These are phyloP conservation scores for Minunthozetes semirufus DNA, from an alignment of 2,888 invertebrate species.

Conservation along the genomic window DNA sequence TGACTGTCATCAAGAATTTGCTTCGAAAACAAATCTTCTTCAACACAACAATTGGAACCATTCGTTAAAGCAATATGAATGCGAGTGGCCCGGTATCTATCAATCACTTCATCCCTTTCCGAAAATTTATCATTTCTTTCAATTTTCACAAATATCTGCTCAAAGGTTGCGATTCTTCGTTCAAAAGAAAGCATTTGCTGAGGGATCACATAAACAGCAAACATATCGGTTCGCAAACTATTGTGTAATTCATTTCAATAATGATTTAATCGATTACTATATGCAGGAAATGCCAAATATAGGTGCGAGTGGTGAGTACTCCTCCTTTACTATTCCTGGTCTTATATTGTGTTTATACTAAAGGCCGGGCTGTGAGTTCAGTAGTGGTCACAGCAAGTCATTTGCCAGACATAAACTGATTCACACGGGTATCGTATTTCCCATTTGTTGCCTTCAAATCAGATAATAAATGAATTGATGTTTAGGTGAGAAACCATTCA, in stretches of 20 bases:
- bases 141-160: neutral
- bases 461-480: too few species aligned
- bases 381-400: neutral
- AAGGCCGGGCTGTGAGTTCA: constrained; percentile 4
- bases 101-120: neutral
- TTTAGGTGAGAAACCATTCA: neutral
- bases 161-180: neutral
- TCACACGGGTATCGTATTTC: neutral
- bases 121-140: too few species aligned
- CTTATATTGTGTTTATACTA: too few species aligned
- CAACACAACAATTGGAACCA: neutral
- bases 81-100: neutral
- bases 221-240: neutral
- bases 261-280: neutral
- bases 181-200: neutral
- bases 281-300: neutral
- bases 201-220: neutral
- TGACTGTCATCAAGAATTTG: neutral
- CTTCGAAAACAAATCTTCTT: neutral
- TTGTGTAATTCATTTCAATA: neutral
- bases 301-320: neutral
- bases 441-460: too few species aligned
- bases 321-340: too few species aligned
- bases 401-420: constrained; percentile 3
- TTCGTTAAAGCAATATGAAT: neutral